Conservation (phyloP, 1,140 invertebrate genomes). For the Brachionus koreanus region DNA sequence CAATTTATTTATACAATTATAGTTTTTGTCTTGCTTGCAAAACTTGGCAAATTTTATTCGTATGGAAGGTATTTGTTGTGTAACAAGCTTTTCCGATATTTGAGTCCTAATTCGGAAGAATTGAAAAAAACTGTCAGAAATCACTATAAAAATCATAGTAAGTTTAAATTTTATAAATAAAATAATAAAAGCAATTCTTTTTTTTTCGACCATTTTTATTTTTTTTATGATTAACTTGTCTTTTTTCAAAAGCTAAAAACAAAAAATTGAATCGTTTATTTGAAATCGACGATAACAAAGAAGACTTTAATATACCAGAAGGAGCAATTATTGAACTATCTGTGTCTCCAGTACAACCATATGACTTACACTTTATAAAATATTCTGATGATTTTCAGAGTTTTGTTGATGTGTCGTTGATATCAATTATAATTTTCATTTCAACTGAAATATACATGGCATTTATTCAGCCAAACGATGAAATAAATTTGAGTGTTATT, state of each 20-base stretch:
- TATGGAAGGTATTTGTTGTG: constrained; percentile 86
- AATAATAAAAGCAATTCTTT: too few species aligned
- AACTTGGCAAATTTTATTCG: constrained; percentile 81
- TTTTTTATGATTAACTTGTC: too few species aligned
- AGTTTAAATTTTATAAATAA: background rate
- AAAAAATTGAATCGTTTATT: constrained; percentile 33
- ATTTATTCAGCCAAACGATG: constrained; percentile 73
- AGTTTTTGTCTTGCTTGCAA: constrained; percentile 87
- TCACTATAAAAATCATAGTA: constrained; percentile 48
- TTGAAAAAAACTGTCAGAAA: constrained; percentile 73
- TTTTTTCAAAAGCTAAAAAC: constrained; percentile 10
- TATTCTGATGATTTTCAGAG: constrained; percentile 91
- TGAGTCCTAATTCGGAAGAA: constrained; percentile 87
- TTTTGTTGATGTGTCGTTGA: constrained; percentile 86
- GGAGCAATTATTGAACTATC: constrained; percentile 80
- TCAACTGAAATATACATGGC: constrained; percentile 80
- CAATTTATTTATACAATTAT: constrained; percentile 88
- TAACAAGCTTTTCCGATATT: constrained; percentile 71
- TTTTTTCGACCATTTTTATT: too few species aligned
- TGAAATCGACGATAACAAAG: constrained; percentile 53
- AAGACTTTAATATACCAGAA: constrained; percentile 79
- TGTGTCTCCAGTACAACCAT: constrained; percentile 69
- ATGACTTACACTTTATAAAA: constrained; percentile 83
- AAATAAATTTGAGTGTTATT: constrained; percentile 87
- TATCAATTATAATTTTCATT: constrained; percentile 77